Percentiles rank a stretch among this genome's conserved stretches.
Conservation (phyloP, 2,113 vertebrate genomes). For the Ancistrus triradiatus region DNA sequence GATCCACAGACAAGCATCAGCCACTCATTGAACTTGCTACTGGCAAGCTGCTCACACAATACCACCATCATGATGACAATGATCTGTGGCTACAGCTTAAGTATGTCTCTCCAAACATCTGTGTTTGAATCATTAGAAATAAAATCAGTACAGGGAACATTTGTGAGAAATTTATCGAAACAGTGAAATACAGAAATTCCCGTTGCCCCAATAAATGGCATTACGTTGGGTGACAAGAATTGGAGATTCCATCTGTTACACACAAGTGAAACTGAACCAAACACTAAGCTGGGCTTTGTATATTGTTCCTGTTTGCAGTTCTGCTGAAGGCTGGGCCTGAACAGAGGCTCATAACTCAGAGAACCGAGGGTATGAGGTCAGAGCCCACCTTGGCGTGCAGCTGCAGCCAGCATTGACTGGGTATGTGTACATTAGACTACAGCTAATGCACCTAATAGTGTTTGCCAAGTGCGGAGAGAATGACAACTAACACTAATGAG, state of each 20-base stretch:
- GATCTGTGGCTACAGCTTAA: no score
- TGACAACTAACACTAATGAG: constrained; percentile 57
- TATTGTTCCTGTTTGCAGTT: neutral
- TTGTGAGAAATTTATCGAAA: no score
- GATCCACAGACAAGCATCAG: constrained; percentile 33
- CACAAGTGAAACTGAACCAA: neutral
- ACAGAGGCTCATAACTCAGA: constrained; percentile 2
- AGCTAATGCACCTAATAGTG: constrained; percentile 52
- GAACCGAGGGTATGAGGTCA: constrained; percentile 24
- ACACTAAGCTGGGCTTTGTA: neutral
- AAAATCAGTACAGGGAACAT: no score
- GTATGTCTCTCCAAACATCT: no score
- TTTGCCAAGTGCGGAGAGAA: constrained; percentile 57
- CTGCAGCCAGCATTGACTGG: constrained; percentile 38
- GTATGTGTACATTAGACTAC: constrained; percentile 43
- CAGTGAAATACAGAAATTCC: no score
- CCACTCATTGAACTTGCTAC: constrained; percentile 5
- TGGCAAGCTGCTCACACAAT: constrained; percentile 14
- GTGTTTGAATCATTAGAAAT: no score
- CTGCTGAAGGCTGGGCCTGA: neutral
- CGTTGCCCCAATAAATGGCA: no score
- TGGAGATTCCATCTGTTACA: no score
- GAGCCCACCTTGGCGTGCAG: constrained; percentile 44
- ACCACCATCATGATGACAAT: constrained; percentile 13
- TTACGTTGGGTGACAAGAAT: no score